Percentiles rank a stretch among this genome's conserved stretches.
phyloP scores from a whole-genome alignment of 2,888 invertebrate genomes.

The Lottia gigantea region DNA sequence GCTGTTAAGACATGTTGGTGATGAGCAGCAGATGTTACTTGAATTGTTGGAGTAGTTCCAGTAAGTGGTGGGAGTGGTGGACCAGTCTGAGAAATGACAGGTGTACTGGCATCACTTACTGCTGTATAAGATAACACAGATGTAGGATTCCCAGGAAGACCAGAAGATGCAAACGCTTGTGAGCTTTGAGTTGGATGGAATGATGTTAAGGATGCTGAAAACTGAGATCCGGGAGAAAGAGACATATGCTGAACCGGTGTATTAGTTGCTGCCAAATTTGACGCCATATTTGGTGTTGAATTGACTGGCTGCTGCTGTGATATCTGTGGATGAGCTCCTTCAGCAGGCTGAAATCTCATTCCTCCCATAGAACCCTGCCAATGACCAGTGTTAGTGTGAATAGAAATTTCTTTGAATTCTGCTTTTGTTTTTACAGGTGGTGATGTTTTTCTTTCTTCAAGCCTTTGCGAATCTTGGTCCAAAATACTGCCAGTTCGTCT shows the following conservation, averaged over 20 bases:
- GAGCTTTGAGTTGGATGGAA: conserved; percentile 14
- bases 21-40: conserved; percentile 31
- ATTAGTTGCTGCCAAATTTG: conserved; percentile 16
- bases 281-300: conserved; percentile 17
- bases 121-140: background rate
- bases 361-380: background rate
- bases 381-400: conserved; percentile 12
- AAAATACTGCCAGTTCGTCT: conserved; percentile 90
- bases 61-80: background rate
- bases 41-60: conserved; percentile 29
- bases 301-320: conserved; percentile 16
- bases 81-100: conserved; percentile 6
- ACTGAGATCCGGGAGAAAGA: conserved; percentile 8
- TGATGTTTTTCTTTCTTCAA: conserved; percentile 75
- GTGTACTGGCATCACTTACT: background rate
- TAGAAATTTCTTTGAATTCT: conserved; percentile 38
- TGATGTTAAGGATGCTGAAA: conserved; percentile 10
- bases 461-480: conserved; percentile 92
- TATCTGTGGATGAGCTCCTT: background rate
- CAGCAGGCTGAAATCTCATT: conserved; percentile 12
- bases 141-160: conserved; percentile 12
- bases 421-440: conserved; percentile 39
- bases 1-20: background rate
- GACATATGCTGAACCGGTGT: background rate
- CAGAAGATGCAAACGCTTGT: conserved; percentile 20